phyloP scores from a whole-genome alignment of 1,140 invertebrate genomes.

The Goniozus legneri region DNA sequence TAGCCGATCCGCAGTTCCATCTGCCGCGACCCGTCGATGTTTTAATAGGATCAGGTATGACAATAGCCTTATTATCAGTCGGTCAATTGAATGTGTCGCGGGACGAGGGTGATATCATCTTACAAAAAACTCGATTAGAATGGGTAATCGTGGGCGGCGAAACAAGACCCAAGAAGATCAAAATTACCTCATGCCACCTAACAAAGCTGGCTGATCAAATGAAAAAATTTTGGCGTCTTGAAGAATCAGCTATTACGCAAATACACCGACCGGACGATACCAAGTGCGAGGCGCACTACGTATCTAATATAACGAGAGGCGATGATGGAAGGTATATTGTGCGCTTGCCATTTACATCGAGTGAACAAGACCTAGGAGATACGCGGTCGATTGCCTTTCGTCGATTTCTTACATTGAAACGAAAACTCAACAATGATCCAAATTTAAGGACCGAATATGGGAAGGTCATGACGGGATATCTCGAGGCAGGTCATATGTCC shows the following conservation, averaged over 20 bases:
- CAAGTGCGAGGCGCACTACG: neutral
- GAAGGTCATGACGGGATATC: neutral
- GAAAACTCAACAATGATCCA: neutral
- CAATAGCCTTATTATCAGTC: slow-evolving; percentile 1
- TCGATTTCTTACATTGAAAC: neutral
- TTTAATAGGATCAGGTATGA: slow-evolving; percentile 7
- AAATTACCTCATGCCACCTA: neutral
- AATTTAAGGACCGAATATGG: neutral
- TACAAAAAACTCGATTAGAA: slow-evolving; percentile 7
- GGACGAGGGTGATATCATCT: neutral
- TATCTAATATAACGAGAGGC: neutral
- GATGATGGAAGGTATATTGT: neutral
- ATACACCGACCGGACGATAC: neutral
- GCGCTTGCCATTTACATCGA: no score
- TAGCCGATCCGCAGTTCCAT: slow-evolving; percentile 9
- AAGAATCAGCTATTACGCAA: neutral
- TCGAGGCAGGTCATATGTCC: neutral
- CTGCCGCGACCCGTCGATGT: neutral
- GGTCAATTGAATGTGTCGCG: slow-evolving; percentile 8
- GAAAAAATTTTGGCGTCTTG: slow-evolving; percentile 4
- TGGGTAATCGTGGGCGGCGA: slow-evolving; percentile 3
- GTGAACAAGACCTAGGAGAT: neutral
- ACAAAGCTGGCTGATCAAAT: neutral
- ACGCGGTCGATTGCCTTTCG: neutral
- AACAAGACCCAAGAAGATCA: neutral